phyloP scores from a whole-genome alignment of 2,888 invertebrate species.

The Gymnocheta viridis region DNA sequence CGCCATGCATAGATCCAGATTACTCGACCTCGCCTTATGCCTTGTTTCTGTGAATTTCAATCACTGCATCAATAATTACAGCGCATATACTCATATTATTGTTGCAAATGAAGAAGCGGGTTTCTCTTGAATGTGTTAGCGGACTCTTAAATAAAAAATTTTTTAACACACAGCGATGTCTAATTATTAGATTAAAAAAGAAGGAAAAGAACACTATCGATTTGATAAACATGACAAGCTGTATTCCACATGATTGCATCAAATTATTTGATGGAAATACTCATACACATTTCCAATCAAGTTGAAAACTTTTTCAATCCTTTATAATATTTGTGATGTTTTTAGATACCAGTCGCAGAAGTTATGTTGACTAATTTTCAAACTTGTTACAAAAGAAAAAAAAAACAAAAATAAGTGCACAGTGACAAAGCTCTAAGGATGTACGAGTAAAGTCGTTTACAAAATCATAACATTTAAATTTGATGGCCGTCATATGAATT shows the following conservation, averaged over 20 bases:
- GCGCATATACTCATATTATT: no score
- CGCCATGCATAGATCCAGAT: no score
- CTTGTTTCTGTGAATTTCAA: no score
- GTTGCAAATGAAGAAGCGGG: no score
- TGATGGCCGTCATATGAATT: constrained; percentile 16
- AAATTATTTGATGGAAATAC: neutral
- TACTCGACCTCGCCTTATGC: no score
- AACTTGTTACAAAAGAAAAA: constrained; percentile 10
- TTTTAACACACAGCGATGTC: no score
- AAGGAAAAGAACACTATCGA: no score
- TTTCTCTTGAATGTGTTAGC: no score
- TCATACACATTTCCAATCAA: neutral
- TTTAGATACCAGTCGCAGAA: neutral
- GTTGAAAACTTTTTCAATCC: neutral
- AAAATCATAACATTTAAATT: constrained; percentile 57
- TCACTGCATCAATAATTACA: no score
- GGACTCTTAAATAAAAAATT: no score
- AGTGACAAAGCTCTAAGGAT: constrained; percentile 17
- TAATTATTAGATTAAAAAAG: no score
- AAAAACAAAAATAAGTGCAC: neutral
- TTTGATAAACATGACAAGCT: neutral
- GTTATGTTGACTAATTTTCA: constrained; percentile 15
- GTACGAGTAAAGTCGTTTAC: constrained; percentile 31
- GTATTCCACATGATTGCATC: neutral
- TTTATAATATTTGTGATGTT: neutral